Base-by-base conservation (phyloP, 2,888 invertebrate species). In the Holacanthella duospinosa region DNA sequence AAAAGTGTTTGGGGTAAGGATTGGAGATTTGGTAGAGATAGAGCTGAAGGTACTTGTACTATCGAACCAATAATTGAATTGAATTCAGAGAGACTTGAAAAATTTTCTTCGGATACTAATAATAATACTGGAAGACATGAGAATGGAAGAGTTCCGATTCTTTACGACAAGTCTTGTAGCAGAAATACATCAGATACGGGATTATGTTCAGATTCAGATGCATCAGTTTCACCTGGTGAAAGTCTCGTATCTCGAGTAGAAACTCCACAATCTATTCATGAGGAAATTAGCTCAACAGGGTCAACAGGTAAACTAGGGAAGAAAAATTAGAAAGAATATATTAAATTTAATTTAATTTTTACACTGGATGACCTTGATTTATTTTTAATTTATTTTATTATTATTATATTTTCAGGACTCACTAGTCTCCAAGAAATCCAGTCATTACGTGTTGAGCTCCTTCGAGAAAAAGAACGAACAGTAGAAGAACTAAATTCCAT, bases 401-500 rank as follows among this genome's bases (percentile, higher is more conserved):
- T 36, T 36, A 16, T 36, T 12, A 36, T 36, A 12, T 36, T 36
- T 36, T 12, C 58, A 62, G 62, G 16, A 36, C 36, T 24, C 54
- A 58, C 53, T 16, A 27, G 43, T 4, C 21, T 43, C 1, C 54
- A 58, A 26, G 62, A 62, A 29, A 58, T 62, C 27, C 62, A 59
- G 53, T 58, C 57, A 29, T 36, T 62, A 29, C 57, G 62, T 29
- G 62, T 58, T 3, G 62, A 62, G 26, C 58, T 62, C 36, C 54
- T 58, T 36, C 48, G 62, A 6, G 62, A 62, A 27, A 19, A 58
- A 27, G 62, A 62, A 43, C 54, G 62, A 29, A 58, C n/a, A n/a
- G n/a, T n/a, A 9, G 36, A 36, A 36, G 36, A 36, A 36, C 9
- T 36, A 9, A 36, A 36, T 6, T 9, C 9, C 16, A 36, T 36